Evolutionary conservation across 1,140 invertebrate species (phyloP).

Genomic region (Drosophila sproati): DNA sequence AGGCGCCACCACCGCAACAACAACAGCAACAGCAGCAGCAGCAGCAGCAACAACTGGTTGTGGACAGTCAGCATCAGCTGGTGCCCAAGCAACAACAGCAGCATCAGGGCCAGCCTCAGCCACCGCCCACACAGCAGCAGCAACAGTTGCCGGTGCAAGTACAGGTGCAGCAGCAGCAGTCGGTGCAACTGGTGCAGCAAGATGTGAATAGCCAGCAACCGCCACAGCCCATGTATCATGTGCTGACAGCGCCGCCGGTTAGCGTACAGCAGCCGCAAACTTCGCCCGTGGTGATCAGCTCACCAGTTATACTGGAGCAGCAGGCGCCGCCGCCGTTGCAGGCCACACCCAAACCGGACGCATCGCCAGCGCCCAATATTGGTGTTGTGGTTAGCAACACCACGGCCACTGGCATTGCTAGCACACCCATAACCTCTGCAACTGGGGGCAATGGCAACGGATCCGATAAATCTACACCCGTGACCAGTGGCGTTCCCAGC

Average conservation of each 20-base stretch:
- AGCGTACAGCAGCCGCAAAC: slow-evolving; percentile 77
- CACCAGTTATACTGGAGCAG: slow-evolving; percentile 66
- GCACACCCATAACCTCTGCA: slow-evolving; percentile 58
- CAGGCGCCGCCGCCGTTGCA: slow-evolving; percentile 52
- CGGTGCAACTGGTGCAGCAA: slow-evolving; percentile 46
- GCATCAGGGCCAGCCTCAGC: slow-evolving; percentile 65
- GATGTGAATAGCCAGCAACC: slow-evolving; percentile 49
- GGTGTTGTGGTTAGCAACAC: slow-evolving; percentile 38
- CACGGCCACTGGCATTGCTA: slow-evolving; percentile 69
- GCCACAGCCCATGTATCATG: slow-evolving; percentile 65
- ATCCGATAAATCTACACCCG: slow-evolving; percentile 64
- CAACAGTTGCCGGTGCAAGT: slow-evolving; percentile 39
- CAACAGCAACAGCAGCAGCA: slow-evolving; percentile 62
- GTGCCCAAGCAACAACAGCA: slow-evolving; percentile 77
- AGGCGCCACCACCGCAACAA: slow-evolving; percentile 85
- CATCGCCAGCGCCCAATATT: slow-evolving; percentile 49
- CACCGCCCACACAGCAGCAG: slow-evolving; percentile 49
- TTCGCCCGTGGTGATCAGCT: slow-evolving; percentile 62
- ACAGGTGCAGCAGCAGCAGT: slow-evolving; percentile 58
- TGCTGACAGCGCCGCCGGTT: slow-evolving; percentile 40
- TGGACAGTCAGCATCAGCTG: slow-evolving; percentile 68
- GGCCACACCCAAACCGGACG: slow-evolving; percentile 59
- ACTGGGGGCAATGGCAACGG: slow-evolving; percentile 17
- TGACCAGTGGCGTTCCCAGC: slow-evolving; percentile 40
- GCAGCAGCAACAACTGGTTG: slow-evolving; percentile 33